Evolutionary conservation across 2,797 vertebrate species (phyloP), one percentile per base, ranked within the genome.

Genomic region (Peromyscus nudipes): DNA sequence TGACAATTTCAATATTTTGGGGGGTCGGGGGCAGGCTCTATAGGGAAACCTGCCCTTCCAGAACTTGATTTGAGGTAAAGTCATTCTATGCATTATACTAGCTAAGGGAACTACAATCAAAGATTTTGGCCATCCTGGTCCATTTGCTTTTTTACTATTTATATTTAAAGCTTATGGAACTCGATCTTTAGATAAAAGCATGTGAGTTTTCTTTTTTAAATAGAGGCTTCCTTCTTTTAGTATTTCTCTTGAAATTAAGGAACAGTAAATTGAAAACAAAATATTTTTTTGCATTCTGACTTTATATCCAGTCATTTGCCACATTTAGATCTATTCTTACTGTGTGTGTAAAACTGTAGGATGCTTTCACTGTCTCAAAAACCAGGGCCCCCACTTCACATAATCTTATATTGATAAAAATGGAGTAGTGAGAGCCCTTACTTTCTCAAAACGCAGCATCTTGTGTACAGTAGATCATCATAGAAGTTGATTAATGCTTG

Each of bases 21-120:
- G 21, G 57, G 19, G 19, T 6, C 10, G 4, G 16, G 57, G 19
- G 4, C 25, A 57, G 34, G 4, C 0, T 2, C 21, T 8, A 0
- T 1, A 19, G 7, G 1, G 14, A 69, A n/a, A 23, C 3, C 5
- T 16, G 13, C 4, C 31, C 4, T n/a, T 1, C 1, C 37, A 21
- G 14, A 4, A 46, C 27, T 40, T 37, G 21, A 27, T 21, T 21
- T 55, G 23, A 29, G 7, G 14, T 31, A 40, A 25, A 65, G 7
- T 19, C 21, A 76, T 17, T n/a, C 31, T 29, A 0, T 1, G 3
- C 12, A 6, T 8, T 19, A 5, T 4, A 46, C 13, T 43, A 2
- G 27, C 21, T n/a, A 34, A 88, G n/a, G 10, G 0, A 29, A 2
- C 8, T 60, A 7, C 34, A n/a, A 34, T 12, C 13, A 52, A 55